phyloP scores from a whole-genome alignment of 2,113 vertebrate genomes.

The Platichthys flesus region DNA sequence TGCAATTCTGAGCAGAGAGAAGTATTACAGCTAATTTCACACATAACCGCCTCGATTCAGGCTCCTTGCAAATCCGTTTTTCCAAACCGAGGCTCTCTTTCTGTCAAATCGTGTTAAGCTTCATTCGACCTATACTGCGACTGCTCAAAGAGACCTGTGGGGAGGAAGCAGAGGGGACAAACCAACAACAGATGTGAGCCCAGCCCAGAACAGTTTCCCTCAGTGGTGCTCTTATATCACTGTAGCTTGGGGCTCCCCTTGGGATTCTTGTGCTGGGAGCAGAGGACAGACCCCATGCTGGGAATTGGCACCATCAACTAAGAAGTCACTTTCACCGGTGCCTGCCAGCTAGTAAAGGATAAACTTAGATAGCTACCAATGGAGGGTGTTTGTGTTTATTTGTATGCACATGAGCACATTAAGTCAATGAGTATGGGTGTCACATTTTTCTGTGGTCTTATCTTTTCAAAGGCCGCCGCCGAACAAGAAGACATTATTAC shows the following conservation, averaged over 20 bases:
- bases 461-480: neutral
- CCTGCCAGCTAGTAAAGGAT: constrained; percentile 7
- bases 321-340: constrained; percentile 48
- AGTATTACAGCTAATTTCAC: neutral
- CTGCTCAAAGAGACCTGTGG: constrained; percentile 53
- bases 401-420: neutral
- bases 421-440: constrained; percentile 3
- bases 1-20: neutral
- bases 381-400: constrained; percentile 7
- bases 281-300: constrained; percentile 26
- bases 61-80: constrained; percentile 18
- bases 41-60: constrained; percentile 10
- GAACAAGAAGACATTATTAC: neutral
- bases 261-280: constrained; percentile 41
- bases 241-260: constrained; percentile 49
- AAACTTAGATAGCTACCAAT: neutral
- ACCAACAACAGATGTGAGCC: constrained; percentile 53
- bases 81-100: constrained; percentile 32
- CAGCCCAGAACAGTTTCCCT: constrained; percentile 51
- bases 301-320: constrained; percentile 36
- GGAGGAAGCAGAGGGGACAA: constrained; percentile 42
- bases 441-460: neutral
- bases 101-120: constrained; percentile 55
- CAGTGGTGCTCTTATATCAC: constrained; percentile 61
- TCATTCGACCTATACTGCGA: constrained; percentile 49